Percentiles rank a stretch among this genome's conserved stretches.
phyloP scores from a whole-genome alignment of 2,888 invertebrate species.

The Tetranychus truncatus region DNA sequence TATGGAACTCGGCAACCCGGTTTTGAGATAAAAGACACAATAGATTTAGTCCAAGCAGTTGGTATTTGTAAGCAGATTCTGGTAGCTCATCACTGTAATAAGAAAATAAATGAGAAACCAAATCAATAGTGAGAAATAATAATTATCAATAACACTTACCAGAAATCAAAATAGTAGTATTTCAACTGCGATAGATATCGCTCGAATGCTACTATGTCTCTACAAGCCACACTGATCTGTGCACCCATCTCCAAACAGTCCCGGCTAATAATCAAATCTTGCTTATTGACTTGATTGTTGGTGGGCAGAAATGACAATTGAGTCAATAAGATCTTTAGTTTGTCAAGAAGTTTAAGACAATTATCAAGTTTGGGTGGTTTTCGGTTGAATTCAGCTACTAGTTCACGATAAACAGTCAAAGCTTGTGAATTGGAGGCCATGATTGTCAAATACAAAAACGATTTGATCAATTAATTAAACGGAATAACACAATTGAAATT shows the following conservation, averaged over 20 bases:
- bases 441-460: not conserved
- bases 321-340: conserved; percentile 67
- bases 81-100: conserved; percentile 42
- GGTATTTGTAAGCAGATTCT: conserved; percentile 81
- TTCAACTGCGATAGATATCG: conserved; percentile 92
- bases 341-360: conserved; percentile 1
- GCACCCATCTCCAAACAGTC: conserved; percentile 89
- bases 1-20: conserved; percentile 93
- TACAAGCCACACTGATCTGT: conserved; percentile 76
- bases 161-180: conserved; percentile 88
- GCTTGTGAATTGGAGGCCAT: not conserved
- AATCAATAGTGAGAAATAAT: conserved; percentile 13
- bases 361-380: not conserved
- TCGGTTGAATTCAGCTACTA: not conserved
- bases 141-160: conserved; percentile 38
- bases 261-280: conserved; percentile 53
- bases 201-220: conserved; percentile 87
- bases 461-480: too few relatives aligned
- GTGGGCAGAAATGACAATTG: conserved; percentile 69
- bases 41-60: conserved; percentile 79
- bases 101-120: conserved; percentile 12
- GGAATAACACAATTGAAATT: too few relatives aligned
- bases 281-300: conserved; percentile 45
- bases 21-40: conserved; percentile 84
- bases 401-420: not conserved